Evolutionary conservation across 2,888 invertebrate species (phyloP), one percentile per base, ranked within the genome.

Genomic region (Merodon equestris): DNA sequence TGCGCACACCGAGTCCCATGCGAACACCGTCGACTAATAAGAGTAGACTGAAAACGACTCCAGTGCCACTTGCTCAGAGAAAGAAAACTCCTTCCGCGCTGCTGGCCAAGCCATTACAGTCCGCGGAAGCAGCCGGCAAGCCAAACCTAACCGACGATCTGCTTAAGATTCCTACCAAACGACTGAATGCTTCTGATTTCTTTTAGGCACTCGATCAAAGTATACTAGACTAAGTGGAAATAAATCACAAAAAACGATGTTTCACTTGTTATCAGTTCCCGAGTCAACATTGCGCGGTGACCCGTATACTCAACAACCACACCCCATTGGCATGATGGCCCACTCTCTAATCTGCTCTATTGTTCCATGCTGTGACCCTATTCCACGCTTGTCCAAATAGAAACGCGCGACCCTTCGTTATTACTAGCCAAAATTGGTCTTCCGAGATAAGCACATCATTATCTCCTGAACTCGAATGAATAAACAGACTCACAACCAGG

Each of bases 171-270:
- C 93, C 94, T 1, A 93, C 93, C 84, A 90, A 96, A 82, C 92
- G 93, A 79, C 90, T 95, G 82, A 92, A 94, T 87, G 97, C 97
- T 0, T 89, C 95, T 0, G 97, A 97, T 88, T 97, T 96, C 88
- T 93, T 97, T 90, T 89, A 85, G 82, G n/a, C 5, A 19, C 44
- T 45, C n/a, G 27, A 7, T 7, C 2, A 27, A 2, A 27, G 27
- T 7, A 4, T 27, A 7, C 27, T 45, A 70, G 18, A 14, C 51
- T 42, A 7, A 15, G 10, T 18, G 34, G 38, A 17, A 61, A 51
- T 44, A 38, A 19, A 66, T 14, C n/a, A n/a, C 7, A 5, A 12
- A 27, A 14, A 4, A 19, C 9, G 1, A n/a, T 27, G 27, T 27
- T 2, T 27, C 34, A 15, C 17, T 58, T 45, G 5, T 42, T 19